These are phyloP conservation scores for Chirona hameri DNA, from an alignment of 2,888 invertebrate species.

Conservation along the genomic window DNA sequence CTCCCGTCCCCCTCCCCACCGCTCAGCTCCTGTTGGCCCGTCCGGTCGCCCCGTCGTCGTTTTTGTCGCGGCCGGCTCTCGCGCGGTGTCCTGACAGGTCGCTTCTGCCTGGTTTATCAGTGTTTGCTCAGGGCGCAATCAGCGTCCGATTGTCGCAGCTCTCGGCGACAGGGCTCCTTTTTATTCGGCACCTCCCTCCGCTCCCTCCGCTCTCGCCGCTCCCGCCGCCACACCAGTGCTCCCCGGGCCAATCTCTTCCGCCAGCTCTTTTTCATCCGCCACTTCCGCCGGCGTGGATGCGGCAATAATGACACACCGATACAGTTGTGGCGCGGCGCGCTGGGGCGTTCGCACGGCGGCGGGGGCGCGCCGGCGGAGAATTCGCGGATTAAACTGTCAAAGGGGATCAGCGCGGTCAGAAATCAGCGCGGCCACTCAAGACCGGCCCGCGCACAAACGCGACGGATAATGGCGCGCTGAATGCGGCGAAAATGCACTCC, in stretches of 20 bases:
- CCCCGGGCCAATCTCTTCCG: slow-evolving; percentile 24
- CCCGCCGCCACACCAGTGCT: not conserved
- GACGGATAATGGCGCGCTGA: not conserved
- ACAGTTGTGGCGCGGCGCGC: not conserved
- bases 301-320: not conserved
- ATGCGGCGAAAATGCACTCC: not conserved
- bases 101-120: not conserved
- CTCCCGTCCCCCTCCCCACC: too few relatives aligned
- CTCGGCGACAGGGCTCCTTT: not conserved
- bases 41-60: not conserved
- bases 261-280: slow-evolving; percentile 4
- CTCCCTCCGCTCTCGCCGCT: not conserved
- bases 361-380: not conserved
- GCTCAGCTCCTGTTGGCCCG: too few relatives aligned
- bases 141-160: not conserved
- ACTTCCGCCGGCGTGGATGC: not conserved
- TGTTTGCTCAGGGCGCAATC: slow-evolving; percentile 25
- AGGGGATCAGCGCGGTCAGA: not conserved
- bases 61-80: not conserved
- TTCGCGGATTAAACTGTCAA: slow-evolving; percentile 25
- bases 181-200: not conserved
- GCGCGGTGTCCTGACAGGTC: not conserved
- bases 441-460: not conserved
- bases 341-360: not conserved
- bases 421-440: not conserved